Base-by-base conservation (phyloP, 2,113 vertebrate genomes). In the Caretta caretta region DNA sequence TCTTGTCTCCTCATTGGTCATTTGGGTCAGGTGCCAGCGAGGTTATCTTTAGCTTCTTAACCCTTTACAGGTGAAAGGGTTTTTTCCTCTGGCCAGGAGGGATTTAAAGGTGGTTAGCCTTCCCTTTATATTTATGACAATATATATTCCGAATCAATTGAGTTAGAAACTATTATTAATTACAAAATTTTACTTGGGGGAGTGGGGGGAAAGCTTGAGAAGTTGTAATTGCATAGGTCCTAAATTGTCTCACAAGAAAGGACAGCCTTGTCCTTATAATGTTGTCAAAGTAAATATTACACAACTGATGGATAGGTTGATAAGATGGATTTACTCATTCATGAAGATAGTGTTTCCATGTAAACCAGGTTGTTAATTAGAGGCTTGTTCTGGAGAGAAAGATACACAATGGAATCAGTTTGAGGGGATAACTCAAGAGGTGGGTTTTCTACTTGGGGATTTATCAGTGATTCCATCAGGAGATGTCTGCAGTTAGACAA, bases 361-460 rank as follows among this genome's bases (percentile, higher is more conserved):
- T 96, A 97, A 97, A 96, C 89, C 92, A 87, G 38, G 25, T 69
- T 80, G 80, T 62, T 97, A 97, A 97, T 97, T 96, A 96, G 87
- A 93, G 72, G 87, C 87, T 95, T 89, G 69, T 95, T 97, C 80
- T 92, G 86, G 80, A 94, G 91, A 85, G 82, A 0, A 17, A 94
- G 90, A 94, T 42, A 87, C 35, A 62, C 88, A 93, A 93, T 94
- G 83, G 89, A 75, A 92, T 93, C 80, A 93, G n/a, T 92, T 53
- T 94, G 83, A 95, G 51, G 51, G 62, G 62, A 94, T 89, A 94
- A 72, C 83, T 96, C 93, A 92, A 89, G 69, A 96, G 42, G 82
- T 89, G 59, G 94, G 50, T 17, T 93, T 82, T 82, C 62, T 89
- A 51, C 49, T 84, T 80, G 42, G 57, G 53, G 42, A 35, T 72